A percentile compares a stretch with the other conserved stretches of the same genome.
Conservation (phyloP, 2,797 vertebrate genomes). For the Podarcis siculus region DNA sequence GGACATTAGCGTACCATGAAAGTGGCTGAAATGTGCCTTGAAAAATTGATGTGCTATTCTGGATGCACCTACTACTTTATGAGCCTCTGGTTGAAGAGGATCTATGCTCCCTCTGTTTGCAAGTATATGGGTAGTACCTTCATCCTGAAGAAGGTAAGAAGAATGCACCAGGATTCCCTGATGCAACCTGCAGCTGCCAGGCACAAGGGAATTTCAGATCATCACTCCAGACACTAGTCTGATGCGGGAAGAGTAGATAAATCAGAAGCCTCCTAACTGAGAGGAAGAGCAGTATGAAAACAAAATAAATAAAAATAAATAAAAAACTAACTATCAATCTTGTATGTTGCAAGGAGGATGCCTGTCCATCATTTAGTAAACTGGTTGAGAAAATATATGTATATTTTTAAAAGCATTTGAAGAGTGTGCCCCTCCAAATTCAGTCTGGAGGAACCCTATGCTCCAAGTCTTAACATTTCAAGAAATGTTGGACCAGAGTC, state of each 20-base stretch:
- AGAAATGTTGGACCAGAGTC: neutral
- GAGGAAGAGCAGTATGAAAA: too few species aligned
- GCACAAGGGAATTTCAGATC: neutral
- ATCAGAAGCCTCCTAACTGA: too few species aligned
- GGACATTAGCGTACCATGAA: neutral
- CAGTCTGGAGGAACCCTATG: too few species aligned
- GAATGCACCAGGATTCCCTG: neutral
- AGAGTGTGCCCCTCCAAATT: neutral
- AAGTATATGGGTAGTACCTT: neutral
- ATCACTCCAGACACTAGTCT: neutral
- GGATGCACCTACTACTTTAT: neutral
- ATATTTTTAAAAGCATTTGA: neutral
- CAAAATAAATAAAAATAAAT: too few species aligned
- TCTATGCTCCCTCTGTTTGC: neutral
- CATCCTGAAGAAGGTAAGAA: neutral
- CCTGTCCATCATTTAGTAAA: neutral
- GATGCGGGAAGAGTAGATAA: neutral
- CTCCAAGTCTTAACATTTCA: neutral
- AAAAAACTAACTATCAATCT: neutral
- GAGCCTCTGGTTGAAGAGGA: too few species aligned
- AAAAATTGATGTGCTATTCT: neutral
- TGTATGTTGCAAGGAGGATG: neutral
- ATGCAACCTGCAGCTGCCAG: neutral
- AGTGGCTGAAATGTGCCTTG: neutral
- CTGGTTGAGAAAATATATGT: neutral